Evolutionary conservation across 2,113 vertebrate species (phyloP).

Genomic region (Baryphthengus martii): DNA sequence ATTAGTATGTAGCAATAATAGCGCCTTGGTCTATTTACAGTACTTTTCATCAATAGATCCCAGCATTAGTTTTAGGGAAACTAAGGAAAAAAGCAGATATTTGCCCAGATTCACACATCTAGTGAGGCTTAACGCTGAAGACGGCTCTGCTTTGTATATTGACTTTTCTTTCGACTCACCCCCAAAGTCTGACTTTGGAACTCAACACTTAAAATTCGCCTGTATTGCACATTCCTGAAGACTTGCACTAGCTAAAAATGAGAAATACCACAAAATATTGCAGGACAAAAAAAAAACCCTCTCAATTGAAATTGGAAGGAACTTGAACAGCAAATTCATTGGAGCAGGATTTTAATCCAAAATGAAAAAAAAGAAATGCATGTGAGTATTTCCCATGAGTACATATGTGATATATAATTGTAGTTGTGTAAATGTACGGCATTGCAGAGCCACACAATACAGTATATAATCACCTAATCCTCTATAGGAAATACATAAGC

Average conservation of each 20-base stretch:
- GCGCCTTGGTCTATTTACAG: not conserved
- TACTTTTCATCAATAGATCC: not conserved
- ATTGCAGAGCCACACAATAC: not conserved
- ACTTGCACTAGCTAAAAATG: not conserved
- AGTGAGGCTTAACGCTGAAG: not conserved
- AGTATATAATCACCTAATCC: not conserved
- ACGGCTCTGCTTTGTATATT: not conserved
- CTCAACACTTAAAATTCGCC: not conserved
- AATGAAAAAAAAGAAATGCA: not conserved
- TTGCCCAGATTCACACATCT: not conserved
- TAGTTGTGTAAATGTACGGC: not conserved
- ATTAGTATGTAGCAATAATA: not conserved
- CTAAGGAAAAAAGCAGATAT: not conserved
- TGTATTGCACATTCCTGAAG: not conserved
- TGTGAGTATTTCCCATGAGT: not conserved
- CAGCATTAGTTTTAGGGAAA: not conserved
- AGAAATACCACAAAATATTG: not conserved
- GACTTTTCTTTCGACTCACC: not conserved
- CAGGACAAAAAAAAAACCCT: not conserved
- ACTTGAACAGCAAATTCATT: not conserved
- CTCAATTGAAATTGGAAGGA: not conserved
- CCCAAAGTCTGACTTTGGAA: not conserved
- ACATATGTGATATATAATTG: not conserved
- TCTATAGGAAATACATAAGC: not conserved
- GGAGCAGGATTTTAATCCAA: not conserved